A percentile compares a stretch with the other conserved stretches of the same genome.
phyloP scores from a whole-genome alignment of 2,113 vertebrate species.

The Pelmatolapia mariae region DNA sequence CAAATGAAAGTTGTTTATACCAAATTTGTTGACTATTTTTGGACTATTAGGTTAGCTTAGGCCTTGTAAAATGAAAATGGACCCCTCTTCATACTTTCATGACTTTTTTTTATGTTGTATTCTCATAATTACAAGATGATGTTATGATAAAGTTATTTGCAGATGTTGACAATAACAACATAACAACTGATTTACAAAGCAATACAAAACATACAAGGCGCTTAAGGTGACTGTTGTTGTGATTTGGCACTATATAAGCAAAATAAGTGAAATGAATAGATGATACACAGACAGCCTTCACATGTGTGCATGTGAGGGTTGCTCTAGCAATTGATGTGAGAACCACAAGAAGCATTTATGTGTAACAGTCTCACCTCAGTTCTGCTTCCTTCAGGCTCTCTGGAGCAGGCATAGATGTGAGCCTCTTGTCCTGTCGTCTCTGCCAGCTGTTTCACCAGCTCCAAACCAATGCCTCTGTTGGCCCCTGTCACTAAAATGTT shows the following conservation, averaged over 20 bases:
- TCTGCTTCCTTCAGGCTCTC: not conserved
- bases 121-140: not conserved
- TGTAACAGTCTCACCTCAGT: constrained; percentile 5
- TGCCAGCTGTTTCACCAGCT: constrained; percentile 27
- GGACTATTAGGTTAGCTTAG: not conserved
- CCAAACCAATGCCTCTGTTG: constrained; percentile 44
- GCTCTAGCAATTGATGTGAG: not conserved
- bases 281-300: not conserved
- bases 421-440: not conserved
- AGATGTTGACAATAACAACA: not conserved
- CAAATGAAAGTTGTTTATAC: not conserved
- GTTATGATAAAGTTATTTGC: not conserved
- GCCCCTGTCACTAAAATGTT: constrained; percentile 42
- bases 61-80: not conserved
- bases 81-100: not conserved
- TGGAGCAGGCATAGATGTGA: constrained; percentile 41
- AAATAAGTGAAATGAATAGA: not conserved
- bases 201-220: not conserved
- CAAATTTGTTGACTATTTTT: not conserved
- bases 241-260: not conserved
- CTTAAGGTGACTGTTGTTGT: not conserved
- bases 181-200: not conserved
- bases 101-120: not conserved
- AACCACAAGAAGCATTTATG: not conserved
- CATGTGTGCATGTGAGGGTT: not conserved